Evolutionary conservation across 2,797 vertebrate genomes (phyloP), one percentile per base, ranked within the genome.

Genomic region (Psittacula derbiana): DNA sequence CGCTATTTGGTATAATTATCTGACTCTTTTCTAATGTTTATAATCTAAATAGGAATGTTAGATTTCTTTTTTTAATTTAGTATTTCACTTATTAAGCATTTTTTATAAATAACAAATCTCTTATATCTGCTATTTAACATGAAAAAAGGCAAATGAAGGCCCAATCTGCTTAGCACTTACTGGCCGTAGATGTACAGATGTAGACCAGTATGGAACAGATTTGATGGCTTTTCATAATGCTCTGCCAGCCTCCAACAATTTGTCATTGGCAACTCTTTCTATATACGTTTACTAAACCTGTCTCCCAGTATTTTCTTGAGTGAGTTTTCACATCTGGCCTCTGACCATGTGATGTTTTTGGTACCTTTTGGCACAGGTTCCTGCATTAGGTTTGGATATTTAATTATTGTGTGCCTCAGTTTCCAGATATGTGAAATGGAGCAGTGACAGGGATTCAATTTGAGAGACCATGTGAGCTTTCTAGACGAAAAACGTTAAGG

Each of bases 401-500:
- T 90, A 61, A 65, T 75, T 81, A 38, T 16, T 53, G 40, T 61
- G 46, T 80, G 62, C 79, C 76, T 92, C 76, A 57, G 53, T 88
- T 92, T 95, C 82, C 73, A 66, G 53, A 64, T 67, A 50, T 2
- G 23, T 86, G 70, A 83, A 71, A 71, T 49, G 49, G 38, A 57
- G 21, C 14, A 2, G 57, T 72, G 84, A 57, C 0, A 1, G 33
- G 38, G 69, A 88, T 87, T 95, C 41, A 41, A 69, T 93, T 28
- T 88, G 80, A 69, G 91, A 88, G 60, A 81, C 50, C n/a, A 6
- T 78, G 88, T 90, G 78, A 86, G 58, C 70, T 88, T 84, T 88
- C 80, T 76, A 6, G 41, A 40, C 31, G 38, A 94, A 79, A 94
- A 91, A 67, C 44, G 14, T 61, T 72, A 47, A 47, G 44, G 62